Conservation (phyloP, 1,140 invertebrate species). For the Triops cancriformis region DNA sequence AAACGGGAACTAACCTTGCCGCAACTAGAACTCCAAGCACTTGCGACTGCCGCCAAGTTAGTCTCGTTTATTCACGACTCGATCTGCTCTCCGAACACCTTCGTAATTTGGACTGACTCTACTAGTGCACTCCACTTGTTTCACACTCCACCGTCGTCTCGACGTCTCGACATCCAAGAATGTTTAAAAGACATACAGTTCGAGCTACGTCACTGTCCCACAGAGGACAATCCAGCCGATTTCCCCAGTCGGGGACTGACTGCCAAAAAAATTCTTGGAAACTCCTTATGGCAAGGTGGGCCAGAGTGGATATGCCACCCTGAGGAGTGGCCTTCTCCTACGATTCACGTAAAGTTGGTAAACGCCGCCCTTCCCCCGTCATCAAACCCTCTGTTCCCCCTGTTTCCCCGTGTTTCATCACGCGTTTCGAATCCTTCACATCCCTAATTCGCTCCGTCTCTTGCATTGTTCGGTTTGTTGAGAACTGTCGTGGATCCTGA, state of each 20-base stretch:
- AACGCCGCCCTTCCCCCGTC: background rate
- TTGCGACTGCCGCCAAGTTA: background rate
- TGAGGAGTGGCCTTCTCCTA: background rate
- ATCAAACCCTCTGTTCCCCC: background rate
- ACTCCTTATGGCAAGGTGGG: background rate
- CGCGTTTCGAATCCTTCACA: background rate
- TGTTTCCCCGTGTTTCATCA: background rate
- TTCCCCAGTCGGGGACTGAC: background rate
- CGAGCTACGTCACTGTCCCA: background rate
- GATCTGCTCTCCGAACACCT: background rate
- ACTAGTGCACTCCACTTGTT: background rate
- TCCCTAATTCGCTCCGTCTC: background rate
- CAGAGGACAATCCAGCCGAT: constrained; percentile 16
- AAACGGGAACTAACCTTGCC: constrained; percentile 17
- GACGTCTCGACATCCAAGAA: background rate
- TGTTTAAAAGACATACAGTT: background rate
- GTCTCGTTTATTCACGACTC: background rate
- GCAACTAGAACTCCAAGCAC: constrained; percentile 19
- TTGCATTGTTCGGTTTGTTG: background rate
- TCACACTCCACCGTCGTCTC: background rate
- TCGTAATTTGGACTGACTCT: background rate
- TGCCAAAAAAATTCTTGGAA: background rate
- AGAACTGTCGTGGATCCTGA: background rate
- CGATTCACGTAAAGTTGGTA: background rate
- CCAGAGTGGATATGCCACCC: background rate